Percentiles rank a stretch among this genome's conserved stretches.
These are phyloP conservation scores for Coelopa pilipes DNA, from an alignment of 2,888 invertebrate species.

Conservation along the genomic window DNA sequence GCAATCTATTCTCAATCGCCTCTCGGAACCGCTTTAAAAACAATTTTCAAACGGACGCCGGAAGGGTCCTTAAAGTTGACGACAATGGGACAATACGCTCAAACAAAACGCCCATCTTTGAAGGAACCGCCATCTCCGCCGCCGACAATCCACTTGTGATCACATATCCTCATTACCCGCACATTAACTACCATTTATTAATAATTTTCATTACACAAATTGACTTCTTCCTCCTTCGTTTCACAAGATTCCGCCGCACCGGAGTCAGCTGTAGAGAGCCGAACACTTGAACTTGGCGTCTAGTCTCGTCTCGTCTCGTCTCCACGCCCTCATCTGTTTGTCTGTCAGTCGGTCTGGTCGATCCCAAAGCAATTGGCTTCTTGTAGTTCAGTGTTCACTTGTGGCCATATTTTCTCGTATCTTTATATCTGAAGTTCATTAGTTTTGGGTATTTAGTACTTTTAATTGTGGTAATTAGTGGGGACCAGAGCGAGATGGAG, in stretches of 20 bases:
- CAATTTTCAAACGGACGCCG: too few species aligned
- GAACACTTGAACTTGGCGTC: slow-evolving; percentile 25
- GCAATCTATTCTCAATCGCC: too few species aligned
- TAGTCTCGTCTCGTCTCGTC: neutral
- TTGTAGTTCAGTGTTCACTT: neutral
- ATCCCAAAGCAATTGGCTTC: neutral
- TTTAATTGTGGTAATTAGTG: slow-evolving; percentile 31
- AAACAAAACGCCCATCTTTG: too few species aligned
- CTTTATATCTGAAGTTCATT: slow-evolving; percentile 25
- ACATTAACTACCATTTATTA: slow-evolving; percentile 26
- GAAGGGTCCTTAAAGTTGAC: too few species aligned
- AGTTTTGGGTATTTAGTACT: slow-evolving; percentile 32
- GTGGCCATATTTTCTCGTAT: slow-evolving; percentile 12
- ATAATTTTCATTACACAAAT: slow-evolving; percentile 19
- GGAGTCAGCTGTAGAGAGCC: neutral
- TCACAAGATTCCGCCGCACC: neutral
- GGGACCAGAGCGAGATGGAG: slow-evolving; percentile 15
- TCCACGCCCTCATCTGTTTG: neutral
- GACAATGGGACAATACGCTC: too few species aligned
- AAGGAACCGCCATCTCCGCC: too few species aligned
- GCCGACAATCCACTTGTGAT: neutral
- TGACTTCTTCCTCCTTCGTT: slow-evolving; percentile 1
- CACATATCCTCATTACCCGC: slow-evolving; percentile 4
- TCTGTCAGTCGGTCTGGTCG: neutral
- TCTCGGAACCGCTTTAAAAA: too few species aligned